Evolutionary conservation across 2,797 vertebrate species (phyloP).

Genomic region (Novumbra hubbsi): DNA sequence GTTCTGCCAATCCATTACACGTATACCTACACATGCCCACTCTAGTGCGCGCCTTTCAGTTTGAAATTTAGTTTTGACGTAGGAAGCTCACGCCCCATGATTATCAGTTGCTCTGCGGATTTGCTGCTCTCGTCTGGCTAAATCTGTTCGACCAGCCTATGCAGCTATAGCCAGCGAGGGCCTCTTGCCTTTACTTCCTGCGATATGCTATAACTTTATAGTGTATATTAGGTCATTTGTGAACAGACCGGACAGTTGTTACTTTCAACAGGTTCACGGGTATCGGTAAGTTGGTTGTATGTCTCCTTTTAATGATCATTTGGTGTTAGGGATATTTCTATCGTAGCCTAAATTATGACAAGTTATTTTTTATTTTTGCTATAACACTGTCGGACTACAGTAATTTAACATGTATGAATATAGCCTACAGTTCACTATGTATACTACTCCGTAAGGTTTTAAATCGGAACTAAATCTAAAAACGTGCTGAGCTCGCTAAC

Average conservation of each 20-base stretch:
- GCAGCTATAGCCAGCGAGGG: conserved; percentile 18
- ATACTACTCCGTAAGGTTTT: background rate
- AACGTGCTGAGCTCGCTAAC: background rate
- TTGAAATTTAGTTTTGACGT: conserved; percentile 39
- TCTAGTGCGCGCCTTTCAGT: conserved; percentile 18
- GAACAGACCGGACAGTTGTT: background rate
- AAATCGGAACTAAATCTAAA: background rate
- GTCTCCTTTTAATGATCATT: background rate
- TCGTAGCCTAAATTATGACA: background rate
- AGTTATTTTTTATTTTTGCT: background rate
- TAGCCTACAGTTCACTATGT: background rate
- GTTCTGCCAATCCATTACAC: too few relatives aligned
- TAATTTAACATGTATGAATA: background rate
- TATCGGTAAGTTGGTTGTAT: conserved; percentile 48
- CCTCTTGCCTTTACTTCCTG: conserved; percentile 53
- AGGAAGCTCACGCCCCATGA: background rate
- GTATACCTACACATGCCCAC: too few relatives aligned
- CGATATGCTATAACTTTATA: conserved; percentile 41
- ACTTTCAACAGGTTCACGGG: conserved; percentile 41
- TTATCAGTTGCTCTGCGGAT: conserved; percentile 34
- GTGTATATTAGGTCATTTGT: conserved; percentile 10
- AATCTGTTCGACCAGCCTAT: conserved; percentile 24
- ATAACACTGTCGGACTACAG: background rate
- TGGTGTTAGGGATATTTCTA: background rate
- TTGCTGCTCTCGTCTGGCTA: conserved; percentile 38